Conservation (phyloP, 2,797 vertebrate species). For the Cynopterus sphinx region DNA sequence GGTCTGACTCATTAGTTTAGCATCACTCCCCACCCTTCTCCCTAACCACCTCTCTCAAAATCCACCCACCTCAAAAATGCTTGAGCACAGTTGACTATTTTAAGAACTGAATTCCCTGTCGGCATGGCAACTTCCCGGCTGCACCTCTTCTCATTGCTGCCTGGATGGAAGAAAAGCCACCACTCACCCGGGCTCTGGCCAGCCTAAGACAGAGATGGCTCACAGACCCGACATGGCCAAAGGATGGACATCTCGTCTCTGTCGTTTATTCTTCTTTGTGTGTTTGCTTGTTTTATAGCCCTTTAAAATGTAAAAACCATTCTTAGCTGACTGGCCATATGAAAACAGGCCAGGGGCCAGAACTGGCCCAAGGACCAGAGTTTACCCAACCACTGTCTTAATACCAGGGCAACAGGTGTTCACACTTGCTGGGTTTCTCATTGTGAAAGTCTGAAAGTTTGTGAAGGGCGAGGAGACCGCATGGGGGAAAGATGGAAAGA, state of each 20-base stretch:
- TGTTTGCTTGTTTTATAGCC: not conserved
- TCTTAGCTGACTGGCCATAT: not conserved
- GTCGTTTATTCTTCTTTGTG: not conserved
- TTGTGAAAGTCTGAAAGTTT: not conserved
- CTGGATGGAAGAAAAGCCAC: constrained; percentile 75
- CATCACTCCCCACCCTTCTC: constrained; percentile 60
- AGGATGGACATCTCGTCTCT: not conserved
- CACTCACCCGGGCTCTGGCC: not conserved
- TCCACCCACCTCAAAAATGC: constrained; percentile 62
- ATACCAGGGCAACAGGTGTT: not conserved
- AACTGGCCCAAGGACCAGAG: not conserved
- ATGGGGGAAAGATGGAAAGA: not conserved
- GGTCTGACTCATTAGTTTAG: constrained; percentile 62
- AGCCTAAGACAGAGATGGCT: not conserved
- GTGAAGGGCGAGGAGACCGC: too few relatives aligned
- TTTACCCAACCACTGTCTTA: not conserved
- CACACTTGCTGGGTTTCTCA: not conserved
- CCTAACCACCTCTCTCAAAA: not conserved
- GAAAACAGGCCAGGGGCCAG: not conserved
- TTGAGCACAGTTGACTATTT: constrained; percentile 82
- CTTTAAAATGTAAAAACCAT: not conserved
- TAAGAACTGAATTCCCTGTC: constrained; percentile 83
- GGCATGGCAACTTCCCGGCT: constrained; percentile 85
- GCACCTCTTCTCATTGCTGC: constrained; percentile 77
- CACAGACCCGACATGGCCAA: not conserved